Conservation (phyloP, 2,797 vertebrate species). For the Tauraco hartlaubi region DNA sequence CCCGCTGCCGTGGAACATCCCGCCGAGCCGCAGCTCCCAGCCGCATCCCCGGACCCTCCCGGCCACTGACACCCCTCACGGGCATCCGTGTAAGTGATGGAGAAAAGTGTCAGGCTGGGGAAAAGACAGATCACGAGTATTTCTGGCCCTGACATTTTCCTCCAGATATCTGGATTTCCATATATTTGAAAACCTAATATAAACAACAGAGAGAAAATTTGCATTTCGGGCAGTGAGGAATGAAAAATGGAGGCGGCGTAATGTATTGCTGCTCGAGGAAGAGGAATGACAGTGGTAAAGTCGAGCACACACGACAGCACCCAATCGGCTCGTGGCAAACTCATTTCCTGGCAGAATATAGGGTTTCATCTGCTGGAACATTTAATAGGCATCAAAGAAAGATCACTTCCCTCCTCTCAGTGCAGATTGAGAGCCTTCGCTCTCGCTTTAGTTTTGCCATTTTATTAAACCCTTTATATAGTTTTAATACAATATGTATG, state of each 20-base stretch:
- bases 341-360: slow-evolving; percentile 86
- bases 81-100: not conserved
- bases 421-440: slow-evolving; percentile 61
- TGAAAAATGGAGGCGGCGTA: slow-evolving; percentile 84
- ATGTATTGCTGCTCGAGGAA: slow-evolving; percentile 81
- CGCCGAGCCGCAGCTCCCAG: not conserved
- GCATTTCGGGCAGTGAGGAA: slow-evolving; percentile 84
- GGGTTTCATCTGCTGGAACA: slow-evolving; percentile 84
- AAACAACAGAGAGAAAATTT: slow-evolving; percentile 86
- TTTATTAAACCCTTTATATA: slow-evolving; percentile 82
- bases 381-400: slow-evolving; percentile 85
- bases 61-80: not conserved
- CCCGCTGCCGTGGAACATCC: not conserved
- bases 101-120: slow-evolving; percentile 73
- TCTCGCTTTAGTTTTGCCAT: slow-evolving; percentile 76
- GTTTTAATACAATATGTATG: slow-evolving; percentile 84
- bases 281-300: slow-evolving; percentile 84
- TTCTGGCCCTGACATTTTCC: slow-evolving; percentile 85
- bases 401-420: slow-evolving; percentile 77
- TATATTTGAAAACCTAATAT: slow-evolving; percentile 90
- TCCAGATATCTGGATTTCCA: slow-evolving; percentile 86
- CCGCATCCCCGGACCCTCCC: not conserved
- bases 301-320: slow-evolving; percentile 76
- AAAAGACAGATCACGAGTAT: slow-evolving; percentile 79
- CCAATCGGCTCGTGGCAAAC: slow-evolving; percentile 82